Evolutionary conservation across 1,140 invertebrate genomes (phyloP), one percentile per base, ranked within the genome.

Genomic region (Drosophila truncata): DNA sequence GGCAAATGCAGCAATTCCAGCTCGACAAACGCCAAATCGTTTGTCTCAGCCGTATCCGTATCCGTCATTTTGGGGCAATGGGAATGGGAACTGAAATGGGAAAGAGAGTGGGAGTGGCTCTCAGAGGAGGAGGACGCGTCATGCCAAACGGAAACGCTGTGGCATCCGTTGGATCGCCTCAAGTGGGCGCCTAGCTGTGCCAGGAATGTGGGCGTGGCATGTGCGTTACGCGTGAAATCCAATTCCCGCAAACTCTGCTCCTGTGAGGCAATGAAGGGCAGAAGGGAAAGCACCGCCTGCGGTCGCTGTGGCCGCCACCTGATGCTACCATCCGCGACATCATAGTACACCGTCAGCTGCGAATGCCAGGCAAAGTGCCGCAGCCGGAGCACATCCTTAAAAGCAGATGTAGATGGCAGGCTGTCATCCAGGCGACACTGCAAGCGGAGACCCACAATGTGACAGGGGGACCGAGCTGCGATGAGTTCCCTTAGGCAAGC

Each of bases 161-260:
- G 52, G 37, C 27, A 29, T 31, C 35, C 39, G 11, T 14, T 42
- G n/a, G 57, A 44, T 29, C 33, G 52, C 57, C 33, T 47, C 60
- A 83, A 44, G 13, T 74, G 72, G 42, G 66, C 73, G 20, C 20
- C 27, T 8, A 87, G 80, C 18, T 78, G 58, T 14, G 69, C 42
- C 3, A 88, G 74, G 58, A 90, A 88, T 79, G 85, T 81, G 71
- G 83, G 71, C 50, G 85, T 84, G 65, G 78, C 85, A 72, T 90
- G 85, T 29, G 78, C 75, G 83, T 88, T 88, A 29, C 78, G 81
- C 70, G 75, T 88, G 44, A 88, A 85, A 85, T 88, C 85, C 70
- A 88, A 79, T 88, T 88, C 65, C 67, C 58, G 74, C 75, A 88
- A 50, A 75, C 74, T 78, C 4, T 9, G 29, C 54, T 67, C 65